Percentiles rank a stretch among this genome's conserved stretches.
Evolutionary conservation across 2,113 vertebrate genomes (phyloP).

Genomic region (Eulacestoma nigropectus): DNA sequence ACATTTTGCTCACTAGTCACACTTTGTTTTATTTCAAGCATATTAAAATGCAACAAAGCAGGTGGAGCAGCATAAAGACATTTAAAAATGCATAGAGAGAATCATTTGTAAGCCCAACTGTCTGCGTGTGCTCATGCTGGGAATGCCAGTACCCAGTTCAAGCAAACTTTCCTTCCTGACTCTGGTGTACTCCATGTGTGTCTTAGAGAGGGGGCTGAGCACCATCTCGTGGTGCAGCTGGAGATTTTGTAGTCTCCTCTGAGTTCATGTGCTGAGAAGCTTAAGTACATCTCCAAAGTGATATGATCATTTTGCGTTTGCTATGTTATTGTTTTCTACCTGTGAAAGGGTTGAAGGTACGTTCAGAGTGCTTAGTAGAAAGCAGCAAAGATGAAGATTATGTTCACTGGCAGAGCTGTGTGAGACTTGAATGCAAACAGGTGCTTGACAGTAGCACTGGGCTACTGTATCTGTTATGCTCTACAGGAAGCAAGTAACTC

Average conservation of each 20-base stretch:
- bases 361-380: not conserved
- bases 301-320: not conserved
- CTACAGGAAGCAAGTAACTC: not conserved
- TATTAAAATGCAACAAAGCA: not conserved
- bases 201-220: not conserved
- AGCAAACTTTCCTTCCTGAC: not conserved
- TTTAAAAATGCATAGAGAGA: not conserved
- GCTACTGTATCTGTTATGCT: not conserved
- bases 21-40: not conserved
- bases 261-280: not conserved
- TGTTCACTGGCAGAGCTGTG: not conserved
- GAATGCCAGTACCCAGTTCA: not conserved
- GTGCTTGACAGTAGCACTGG: not conserved
- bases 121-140: not conserved
- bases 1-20: not conserved
- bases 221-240: conserved; percentile 25
- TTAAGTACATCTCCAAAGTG: not conserved
- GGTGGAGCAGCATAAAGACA: not conserved
- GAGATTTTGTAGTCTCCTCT: not conserved
- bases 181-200: not conserved
- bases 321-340: not conserved
- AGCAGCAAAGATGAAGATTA: not conserved
- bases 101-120: not conserved
- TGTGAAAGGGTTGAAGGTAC: not conserved
- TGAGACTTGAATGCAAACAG: not conserved